Conservation (phyloP, 92 coral and sea anemone genomes). For the Montipora capitata region DNA sequence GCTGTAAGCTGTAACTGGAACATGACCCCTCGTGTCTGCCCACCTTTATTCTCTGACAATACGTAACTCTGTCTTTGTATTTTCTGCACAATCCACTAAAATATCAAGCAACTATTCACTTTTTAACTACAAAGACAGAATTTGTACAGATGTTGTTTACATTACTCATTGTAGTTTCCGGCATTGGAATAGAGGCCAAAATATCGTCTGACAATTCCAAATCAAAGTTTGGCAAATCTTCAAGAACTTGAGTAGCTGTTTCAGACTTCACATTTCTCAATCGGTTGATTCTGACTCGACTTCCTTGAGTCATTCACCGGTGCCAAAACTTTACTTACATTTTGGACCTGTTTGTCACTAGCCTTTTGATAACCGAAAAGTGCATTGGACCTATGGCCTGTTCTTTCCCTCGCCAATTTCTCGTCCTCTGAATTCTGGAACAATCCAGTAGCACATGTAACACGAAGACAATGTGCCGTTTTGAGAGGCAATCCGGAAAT, state of each 20-base stretch:
- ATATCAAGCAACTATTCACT: slow-evolving; percentile 13
- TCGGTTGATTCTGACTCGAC: neutral
- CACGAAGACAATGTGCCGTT: slow-evolving; percentile 34
- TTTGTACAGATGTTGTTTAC: slow-evolving; percentile 16
- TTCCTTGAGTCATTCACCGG: slow-evolving; percentile 4
- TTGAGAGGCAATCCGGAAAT: neutral
- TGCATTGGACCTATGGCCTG: too few species aligned
- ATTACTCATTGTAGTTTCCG: neutral
- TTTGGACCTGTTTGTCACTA: slow-evolving; percentile 25
- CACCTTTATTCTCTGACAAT: neutral
- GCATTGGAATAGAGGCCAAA: neutral
- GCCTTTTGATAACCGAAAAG: too few species aligned
- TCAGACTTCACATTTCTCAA: neutral
- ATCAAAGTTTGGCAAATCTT: neutral
- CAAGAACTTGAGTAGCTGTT: neutral
- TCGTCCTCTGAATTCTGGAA: neutral
- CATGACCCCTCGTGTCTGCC: too few species aligned
- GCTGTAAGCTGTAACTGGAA: too few species aligned
- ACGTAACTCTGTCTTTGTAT: neutral
- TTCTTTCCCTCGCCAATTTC: slow-evolving; percentile 42
- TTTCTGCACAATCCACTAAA: neutral
- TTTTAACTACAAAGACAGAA: neutral
- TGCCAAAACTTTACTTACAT: slow-evolving; percentile 48
- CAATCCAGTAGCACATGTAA: slow-evolving; percentile 24
- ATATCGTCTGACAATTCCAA: neutral